Base-by-base conservation (phyloP, 1,140 invertebrate genomes). In the Elysia chlorotica region DNA sequence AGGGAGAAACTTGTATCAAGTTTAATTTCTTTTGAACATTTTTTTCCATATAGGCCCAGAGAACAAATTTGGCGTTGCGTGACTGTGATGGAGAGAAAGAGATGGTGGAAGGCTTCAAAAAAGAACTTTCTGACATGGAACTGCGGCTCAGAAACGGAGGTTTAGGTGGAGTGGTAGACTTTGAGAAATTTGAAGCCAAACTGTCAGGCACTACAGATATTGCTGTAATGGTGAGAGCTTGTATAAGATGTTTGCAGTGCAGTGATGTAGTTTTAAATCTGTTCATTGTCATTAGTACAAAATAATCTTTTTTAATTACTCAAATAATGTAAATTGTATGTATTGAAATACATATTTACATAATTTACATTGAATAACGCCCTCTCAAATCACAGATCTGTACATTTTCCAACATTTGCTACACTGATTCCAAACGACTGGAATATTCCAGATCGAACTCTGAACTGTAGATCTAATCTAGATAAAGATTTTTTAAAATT, bases 161-260 rank as follows among this genome's bases (percentile, higher is more conserved):
- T 54, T 80, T 89, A 6, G 88, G 88, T 25, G 85, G 86, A 19
- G 87, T 88, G 1, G 73, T 81, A 4, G 74, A 85, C 33, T 83
- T 82, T 65, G 78, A 79, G 2, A 66, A 75, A 0, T 89, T 87
- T 87, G 81, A 82, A 56, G 68, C 70, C 6, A 78, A 76, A 57
- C 75, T 88, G 3, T 73, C 81, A 54, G 76, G 81, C 25, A 77
- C 85, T 21, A 76, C 54, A 30, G 75, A 81, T 33, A 73, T 83
- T 31, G 28, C 73, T 33, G 75, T 73, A 2, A 62, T 86, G 76
- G 86, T 87, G 78, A 78, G 78, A 73, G n/a, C n/a, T n/a, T n/a
- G n/a, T n/a, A n/a, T n/a, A n/a, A n/a, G n/a, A n/a, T n/a, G n/a
- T n/a, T n/a, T n/a, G n/a, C n/a, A n/a, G n/a, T 35, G 17, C 36